Conservation (phyloP, 2,113 vertebrate species). For the Eleginops maclovinus region DNA sequence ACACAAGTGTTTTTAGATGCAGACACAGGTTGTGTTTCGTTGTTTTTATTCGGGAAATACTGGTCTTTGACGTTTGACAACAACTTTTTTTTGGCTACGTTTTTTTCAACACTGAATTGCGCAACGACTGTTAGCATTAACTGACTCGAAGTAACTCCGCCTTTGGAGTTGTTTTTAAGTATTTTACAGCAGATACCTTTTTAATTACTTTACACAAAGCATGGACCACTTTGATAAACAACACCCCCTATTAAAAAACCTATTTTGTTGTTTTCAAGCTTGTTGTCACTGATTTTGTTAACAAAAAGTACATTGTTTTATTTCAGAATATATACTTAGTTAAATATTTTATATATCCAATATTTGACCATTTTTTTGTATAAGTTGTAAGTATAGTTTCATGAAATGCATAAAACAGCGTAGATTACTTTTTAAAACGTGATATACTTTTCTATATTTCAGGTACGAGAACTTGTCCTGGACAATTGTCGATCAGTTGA, state of each 20-base stretch:
- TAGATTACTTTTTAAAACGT: background rate
- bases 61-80: conserved; percentile 56
- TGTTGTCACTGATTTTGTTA: background rate
- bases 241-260: background rate
- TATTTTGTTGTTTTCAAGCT: background rate
- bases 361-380: background rate
- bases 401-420: background rate
- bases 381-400: background rate
- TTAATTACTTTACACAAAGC: conserved; percentile 10
- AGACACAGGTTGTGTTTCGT: background rate
- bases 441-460: conserved; percentile 31
- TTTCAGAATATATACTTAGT: background rate
- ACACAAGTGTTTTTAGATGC: conserved; percentile 24
- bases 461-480: conserved; percentile 93
- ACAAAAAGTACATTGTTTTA: background rate
- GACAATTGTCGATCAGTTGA: conserved; percentile 92
- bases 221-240: background rate
- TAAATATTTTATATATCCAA: background rate
- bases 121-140: conserved; percentile 65
- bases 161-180: conserved; percentile 52
- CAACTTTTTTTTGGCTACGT: conserved; percentile 67
- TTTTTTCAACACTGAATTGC: conserved; percentile 59
- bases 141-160: conserved; percentile 52
- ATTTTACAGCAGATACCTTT: conserved; percentile 39
- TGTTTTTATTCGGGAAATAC: conserved; percentile 43